These are phyloP conservation scores for Sweltsa coloradensis DNA, from an alignment of 1,140 invertebrate genomes.

Conservation along the genomic window DNA sequence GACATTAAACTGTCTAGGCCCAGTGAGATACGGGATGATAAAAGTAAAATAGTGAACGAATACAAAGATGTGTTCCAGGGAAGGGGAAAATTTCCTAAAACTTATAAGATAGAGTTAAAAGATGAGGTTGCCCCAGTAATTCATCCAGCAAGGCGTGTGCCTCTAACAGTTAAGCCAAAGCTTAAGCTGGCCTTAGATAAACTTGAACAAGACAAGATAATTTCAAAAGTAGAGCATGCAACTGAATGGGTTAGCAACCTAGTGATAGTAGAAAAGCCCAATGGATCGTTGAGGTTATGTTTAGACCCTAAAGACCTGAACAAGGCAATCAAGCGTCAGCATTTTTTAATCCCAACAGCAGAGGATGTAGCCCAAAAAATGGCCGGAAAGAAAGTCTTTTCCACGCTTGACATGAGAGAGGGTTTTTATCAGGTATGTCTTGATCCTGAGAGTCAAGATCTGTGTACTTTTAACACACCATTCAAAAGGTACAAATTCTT, in stretches of 20 bases:
- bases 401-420: slow-evolving; percentile 12
- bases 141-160: too few species aligned
- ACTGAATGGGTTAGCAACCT: slow-evolving; percentile 29
- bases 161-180: too few species aligned
- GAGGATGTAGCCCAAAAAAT: slow-evolving; percentile 29
- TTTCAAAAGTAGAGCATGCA: slow-evolving; percentile 22
- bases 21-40: too few species aligned
- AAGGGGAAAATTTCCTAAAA: too few species aligned
- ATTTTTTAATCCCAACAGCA: slow-evolving; percentile 29
- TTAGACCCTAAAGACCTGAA: slow-evolving; percentile 28
- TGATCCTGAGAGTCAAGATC: slow-evolving; percentile 22
- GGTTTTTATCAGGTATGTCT: slow-evolving; percentile 32
- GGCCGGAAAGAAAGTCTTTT: slow-evolving; percentile 20
- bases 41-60: too few species aligned
- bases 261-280: slow-evolving; percentile 26
- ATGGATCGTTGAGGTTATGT: slow-evolving; percentile 26
- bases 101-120: too few species aligned
- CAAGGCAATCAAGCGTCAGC: slow-evolving; percentile 26
- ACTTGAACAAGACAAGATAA: too few species aligned
- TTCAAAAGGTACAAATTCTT: slow-evolving; percentile 29
- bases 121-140: too few species aligned
- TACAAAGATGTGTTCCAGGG: too few species aligned
- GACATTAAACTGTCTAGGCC: too few species aligned
- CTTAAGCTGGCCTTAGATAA: too few species aligned
- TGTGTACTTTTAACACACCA: slow-evolving; percentile 33